phyloP scores from a whole-genome alignment of 2,888 invertebrate species.

The Folsomia candida region DNA sequence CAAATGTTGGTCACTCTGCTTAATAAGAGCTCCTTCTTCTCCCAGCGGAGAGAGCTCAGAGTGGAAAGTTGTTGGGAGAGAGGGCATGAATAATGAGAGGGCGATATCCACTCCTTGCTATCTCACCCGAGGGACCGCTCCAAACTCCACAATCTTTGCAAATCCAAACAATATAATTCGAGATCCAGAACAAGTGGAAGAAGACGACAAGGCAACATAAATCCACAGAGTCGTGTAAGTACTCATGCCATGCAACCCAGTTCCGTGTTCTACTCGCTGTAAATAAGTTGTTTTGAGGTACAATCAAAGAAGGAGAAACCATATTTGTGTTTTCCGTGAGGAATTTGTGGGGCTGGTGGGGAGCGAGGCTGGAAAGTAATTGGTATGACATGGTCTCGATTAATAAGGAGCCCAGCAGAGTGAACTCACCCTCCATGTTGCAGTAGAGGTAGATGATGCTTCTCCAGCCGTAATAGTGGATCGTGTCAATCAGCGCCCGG shows the following conservation, averaged over 20 bases:
- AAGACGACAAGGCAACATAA: too few species aligned
- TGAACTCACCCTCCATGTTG: conserved; percentile 77
- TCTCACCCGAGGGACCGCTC: not conserved
- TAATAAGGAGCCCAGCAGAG: too few species aligned
- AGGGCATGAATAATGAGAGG: not conserved
- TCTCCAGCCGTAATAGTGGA: conserved; percentile 86
- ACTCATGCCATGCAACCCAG: too few species aligned
- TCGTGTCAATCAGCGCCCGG: conserved; percentile 90
- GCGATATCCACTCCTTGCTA: not conserved
- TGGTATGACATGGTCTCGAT: too few species aligned
- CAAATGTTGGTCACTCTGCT: not conserved
- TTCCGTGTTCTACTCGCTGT: too few species aligned
- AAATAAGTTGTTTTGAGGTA: too few species aligned
- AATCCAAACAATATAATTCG: not conserved
- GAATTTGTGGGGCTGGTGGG: too few species aligned
- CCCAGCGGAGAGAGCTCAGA: not conserved
- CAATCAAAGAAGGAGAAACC: too few species aligned
- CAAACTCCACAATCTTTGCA: not conserved
- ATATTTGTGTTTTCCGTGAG: too few species aligned
- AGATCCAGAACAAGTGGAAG: not conserved
- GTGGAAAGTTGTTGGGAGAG: not conserved
- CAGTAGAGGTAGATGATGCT: conserved; percentile 87
- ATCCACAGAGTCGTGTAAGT: too few species aligned
- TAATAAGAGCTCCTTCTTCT: too few species aligned
- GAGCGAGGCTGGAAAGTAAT: too few species aligned